phyloP scores from a whole-genome alignment of 2,113 vertebrate species.

The Pycnonotus jocosus region DNA sequence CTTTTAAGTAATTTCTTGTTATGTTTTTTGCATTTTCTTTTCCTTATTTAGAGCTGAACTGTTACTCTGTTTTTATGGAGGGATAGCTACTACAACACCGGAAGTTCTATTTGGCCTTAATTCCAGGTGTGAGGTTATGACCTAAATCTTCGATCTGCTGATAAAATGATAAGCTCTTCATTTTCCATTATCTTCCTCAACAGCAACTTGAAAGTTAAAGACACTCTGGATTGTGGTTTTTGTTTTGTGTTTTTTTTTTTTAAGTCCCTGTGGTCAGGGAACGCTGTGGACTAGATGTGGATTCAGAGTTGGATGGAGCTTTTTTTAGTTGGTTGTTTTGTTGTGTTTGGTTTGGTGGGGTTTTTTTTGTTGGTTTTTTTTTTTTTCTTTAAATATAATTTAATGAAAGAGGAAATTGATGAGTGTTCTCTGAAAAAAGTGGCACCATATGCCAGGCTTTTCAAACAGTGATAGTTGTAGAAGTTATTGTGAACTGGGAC shows the following conservation, averaged over 20 bases:
- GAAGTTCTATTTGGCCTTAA: neutral
- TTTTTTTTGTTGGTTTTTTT: neutral
- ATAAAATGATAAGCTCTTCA: neutral
- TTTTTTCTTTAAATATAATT: neutral
- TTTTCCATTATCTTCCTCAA: neutral
- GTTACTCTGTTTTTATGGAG: neutral
- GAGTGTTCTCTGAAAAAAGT: neutral
- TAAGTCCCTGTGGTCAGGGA: neutral
- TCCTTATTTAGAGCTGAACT: neutral
- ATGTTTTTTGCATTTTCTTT: neutral
- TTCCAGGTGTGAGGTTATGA: neutral
- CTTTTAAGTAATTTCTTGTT: neutral
- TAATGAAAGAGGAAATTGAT: neutral
- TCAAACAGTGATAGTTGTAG: neutral
- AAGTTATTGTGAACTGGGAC: neutral
- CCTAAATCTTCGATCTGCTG: neutral
- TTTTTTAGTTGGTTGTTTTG: neutral
- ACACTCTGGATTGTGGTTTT: too few relatives aligned
- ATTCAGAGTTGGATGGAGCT: accelerated
- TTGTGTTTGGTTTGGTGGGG: neutral
- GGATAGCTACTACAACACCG: neutral
- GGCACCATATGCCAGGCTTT: neutral
- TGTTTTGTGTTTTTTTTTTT: neutral
- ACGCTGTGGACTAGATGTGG: neutral
- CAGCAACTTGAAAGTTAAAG: neutral